Evolutionary conservation across 1,140 invertebrate species (phyloP).

Genomic region (Bombus impatiens): DNA sequence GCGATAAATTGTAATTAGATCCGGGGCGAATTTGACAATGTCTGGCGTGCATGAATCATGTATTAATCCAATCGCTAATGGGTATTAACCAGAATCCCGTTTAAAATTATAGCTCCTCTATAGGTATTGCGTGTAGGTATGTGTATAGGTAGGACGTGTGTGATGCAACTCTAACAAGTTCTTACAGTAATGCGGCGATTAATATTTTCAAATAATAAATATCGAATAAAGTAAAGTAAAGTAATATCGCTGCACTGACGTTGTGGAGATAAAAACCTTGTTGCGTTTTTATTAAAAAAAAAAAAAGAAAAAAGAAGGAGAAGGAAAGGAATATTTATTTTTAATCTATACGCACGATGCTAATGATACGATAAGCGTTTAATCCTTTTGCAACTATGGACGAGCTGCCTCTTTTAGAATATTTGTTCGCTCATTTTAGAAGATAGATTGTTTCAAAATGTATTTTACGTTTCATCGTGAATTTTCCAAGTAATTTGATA

Average conservation of each 20-base stretch:
- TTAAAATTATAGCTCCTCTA: constrained; percentile 53
- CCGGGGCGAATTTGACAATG: constrained; percentile 63
- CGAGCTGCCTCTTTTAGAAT: no score
- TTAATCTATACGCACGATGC: no score
- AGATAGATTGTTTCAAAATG: neutral
- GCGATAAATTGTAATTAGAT: constrained; percentile 74
- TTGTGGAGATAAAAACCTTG: neutral
- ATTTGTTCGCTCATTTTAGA: neutral
- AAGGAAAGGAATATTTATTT: no score
- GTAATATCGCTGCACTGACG: no score
- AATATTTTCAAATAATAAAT: neutral
- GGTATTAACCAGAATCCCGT: constrained; percentile 48
- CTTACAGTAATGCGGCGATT: neutral
- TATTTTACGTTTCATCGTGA: neutral
- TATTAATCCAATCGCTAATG: constrained; percentile 60
- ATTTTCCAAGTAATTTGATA: neutral
- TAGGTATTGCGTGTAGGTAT: no score
- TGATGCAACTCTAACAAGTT: neutral
- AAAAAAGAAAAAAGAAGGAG: no score
- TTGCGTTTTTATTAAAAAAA: neutral
- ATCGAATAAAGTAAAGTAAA: neutral
- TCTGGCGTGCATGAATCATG: constrained; percentile 56
- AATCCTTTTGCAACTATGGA: no score
- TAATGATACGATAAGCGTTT: no score
- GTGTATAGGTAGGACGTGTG: neutral